A percentile compares a stretch with the other conserved stretches of the same genome.
These are phyloP conservation scores for Pipra filicauda DNA, from an alignment of 2,113 vertebrate genomes.

Conservation along the genomic window DNA sequence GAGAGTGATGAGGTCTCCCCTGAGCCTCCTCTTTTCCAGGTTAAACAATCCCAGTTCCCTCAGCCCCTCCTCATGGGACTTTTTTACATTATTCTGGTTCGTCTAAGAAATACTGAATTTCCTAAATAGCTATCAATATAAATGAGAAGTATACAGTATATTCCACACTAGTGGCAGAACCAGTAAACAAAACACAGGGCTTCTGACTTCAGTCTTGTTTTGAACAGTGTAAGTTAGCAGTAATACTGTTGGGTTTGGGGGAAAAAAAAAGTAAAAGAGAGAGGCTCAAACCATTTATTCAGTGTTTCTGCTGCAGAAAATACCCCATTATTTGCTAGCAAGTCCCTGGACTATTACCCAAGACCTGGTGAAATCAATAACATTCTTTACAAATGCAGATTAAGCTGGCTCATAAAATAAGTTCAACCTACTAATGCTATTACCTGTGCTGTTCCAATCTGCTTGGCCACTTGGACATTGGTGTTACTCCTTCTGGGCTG, in stretches of 20 bases:
- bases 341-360: background rate
- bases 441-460: conserved; percentile 77
- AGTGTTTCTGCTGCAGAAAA: background rate
- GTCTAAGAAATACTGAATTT: background rate
- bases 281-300: background rate
- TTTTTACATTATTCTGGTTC: background rate
- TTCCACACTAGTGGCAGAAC: background rate
- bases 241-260: background rate
- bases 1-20: too few relatives aligned
- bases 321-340: background rate
- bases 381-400: background rate
- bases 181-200: background rate
- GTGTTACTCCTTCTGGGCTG: conserved; percentile 19
- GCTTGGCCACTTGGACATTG: conserved; percentile 70
- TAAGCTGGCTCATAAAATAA: background rate
- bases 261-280: background rate
- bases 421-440: background rate
- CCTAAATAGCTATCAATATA: background rate
- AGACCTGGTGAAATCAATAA: background rate
- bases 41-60: too few relatives aligned
- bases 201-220: background rate
- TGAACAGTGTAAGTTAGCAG: background rate
- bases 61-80: too few relatives aligned
- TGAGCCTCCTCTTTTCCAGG: too few relatives aligned
- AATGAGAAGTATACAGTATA: background rate